phyloP scores from a whole-genome alignment of 2,797 vertebrate genomes.

The Cygnus olor region DNA sequence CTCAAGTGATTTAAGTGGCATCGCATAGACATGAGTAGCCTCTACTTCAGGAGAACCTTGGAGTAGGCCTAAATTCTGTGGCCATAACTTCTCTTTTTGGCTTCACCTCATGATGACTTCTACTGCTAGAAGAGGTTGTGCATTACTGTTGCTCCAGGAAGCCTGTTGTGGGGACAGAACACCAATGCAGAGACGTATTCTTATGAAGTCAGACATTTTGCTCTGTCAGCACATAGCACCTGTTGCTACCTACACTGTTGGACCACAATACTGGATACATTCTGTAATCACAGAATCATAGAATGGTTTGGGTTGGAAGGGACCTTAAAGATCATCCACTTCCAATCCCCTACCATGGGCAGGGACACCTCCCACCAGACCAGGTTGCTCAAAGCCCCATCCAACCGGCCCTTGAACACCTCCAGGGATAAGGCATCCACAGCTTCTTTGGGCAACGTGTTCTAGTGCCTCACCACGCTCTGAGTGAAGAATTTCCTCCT shows the following conservation, averaged over 20 bases:
- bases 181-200: background rate
- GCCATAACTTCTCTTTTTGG: background rate
- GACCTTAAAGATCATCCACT: too few relatives aligned
- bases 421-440: too few relatives aligned
- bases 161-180: accelerated
- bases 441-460: too few relatives aligned
- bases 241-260: background rate
- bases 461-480: too few relatives aligned
- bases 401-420: too few relatives aligned
- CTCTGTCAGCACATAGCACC: background rate
- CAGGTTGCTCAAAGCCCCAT: too few relatives aligned
- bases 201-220: background rate
- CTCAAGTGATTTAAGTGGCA: background rate
- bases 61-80: background rate
- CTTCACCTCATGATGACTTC: background rate
- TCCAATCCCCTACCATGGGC: too few relatives aligned
- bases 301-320: too few relatives aligned
- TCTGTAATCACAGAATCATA: background rate
- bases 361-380: too few relatives aligned
- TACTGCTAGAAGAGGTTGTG: background rate
- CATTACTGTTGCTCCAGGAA: background rate
- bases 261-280: background rate
- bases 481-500: too few relatives aligned
- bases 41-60: background rate
- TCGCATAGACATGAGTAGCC: accelerated